Base-by-base conservation (phyloP, 1,140 invertebrate genomes). In the Euschistus heros region DNA sequence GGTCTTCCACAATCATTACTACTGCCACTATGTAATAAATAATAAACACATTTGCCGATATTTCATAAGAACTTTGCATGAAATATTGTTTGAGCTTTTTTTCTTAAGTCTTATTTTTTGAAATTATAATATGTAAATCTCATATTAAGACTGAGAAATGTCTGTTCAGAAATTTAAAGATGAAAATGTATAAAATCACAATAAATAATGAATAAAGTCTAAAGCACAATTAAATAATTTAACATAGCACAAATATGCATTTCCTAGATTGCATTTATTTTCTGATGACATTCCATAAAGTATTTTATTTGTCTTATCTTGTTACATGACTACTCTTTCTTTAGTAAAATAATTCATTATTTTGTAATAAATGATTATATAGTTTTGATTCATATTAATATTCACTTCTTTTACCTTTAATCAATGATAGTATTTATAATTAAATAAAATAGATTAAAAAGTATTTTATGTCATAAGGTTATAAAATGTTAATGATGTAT, bases 201-300 rank as follows among this genome's bases (percentile, higher is more conserved):
- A 50, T 22, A 50, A 10, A 20, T 50, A 50, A 22, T 50, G 22
- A 50, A 50, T 50, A 15, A 47, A 47, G 22, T 50, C 22, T 27
- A 24, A 24, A 57, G 54, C 54, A 57, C 54, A 57, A 57, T 50
- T 24, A 57, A 20, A 20, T 50, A 18, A 5, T 57, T 24, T 26
- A 24, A 24, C 3, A 26, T 57, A 57, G 54, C 54, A 57, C 54
- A 57, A 57, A 57, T 24, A 17, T 18, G 47, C 47, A 57, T 57
- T 57, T 57, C 54, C 54, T 57, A 57, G 54, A 57, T 57, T 27
- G 54, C 18, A 57, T 57, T 57, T 24, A 57, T 18, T 17, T 57
- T 57, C 18, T 27, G 2, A 26, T 57, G 18, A 57, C 54, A 57
- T 57, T 57, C 54, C 54, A 57, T 57, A 26, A 24, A 57, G 24